phyloP scores from a whole-genome alignment of 2,888 invertebrate species.

The Ferrisia virgata region DNA sequence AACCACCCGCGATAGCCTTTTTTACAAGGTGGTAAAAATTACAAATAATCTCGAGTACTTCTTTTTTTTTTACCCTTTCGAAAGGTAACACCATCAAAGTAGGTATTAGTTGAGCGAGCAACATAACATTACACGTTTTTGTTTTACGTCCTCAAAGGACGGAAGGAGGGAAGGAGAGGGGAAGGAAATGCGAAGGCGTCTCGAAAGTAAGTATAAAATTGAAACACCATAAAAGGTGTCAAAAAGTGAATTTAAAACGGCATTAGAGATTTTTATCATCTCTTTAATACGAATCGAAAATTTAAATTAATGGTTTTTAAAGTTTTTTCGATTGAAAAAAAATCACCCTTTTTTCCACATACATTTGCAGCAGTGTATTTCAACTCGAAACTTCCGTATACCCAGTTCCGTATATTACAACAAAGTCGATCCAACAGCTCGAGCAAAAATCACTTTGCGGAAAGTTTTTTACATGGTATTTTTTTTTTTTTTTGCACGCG shows the following conservation, averaged over 20 bases:
- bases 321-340: not conserved
- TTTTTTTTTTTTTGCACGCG: not conserved
- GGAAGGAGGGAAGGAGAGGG: not conserved
- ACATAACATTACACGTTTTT: not conserved
- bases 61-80: not conserved
- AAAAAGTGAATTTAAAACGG: conserved; percentile 28
- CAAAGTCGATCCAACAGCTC: not conserved
- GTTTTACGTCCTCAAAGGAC: not conserved
- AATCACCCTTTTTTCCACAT: not conserved
- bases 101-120: not conserved
- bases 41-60: conserved; percentile 25
- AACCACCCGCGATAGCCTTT: not conserved
- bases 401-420: not conserved
- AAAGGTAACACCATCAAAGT: not conserved
- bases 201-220: not conserved
- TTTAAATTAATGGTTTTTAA: conserved; percentile 20
- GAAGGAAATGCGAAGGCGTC: not conserved
- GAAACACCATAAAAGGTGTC: conserved; percentile 11
- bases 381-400: not conserved
- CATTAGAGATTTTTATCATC: conserved; percentile 23
- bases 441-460: not conserved
- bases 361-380: not conserved
- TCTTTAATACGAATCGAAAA: not conserved
- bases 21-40: conserved; percentile 10
- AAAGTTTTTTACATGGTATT: not conserved